These are phyloP conservation scores for Melanophora roralis DNA, from an alignment of 2,888 invertebrate genomes.

Conservation along the genomic window DNA sequence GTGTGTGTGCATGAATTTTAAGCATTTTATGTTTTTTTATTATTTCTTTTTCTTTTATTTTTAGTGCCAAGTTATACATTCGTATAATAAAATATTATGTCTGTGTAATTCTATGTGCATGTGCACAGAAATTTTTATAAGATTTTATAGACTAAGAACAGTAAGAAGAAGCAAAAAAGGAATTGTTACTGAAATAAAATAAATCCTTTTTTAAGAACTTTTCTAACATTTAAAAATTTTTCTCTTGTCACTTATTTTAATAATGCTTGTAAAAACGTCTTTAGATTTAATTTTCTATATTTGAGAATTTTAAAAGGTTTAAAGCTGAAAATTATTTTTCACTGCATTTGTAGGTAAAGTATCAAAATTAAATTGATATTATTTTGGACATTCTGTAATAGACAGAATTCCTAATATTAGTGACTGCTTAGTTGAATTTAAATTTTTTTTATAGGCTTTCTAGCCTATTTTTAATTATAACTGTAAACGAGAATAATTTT, in stretches of 20 bases:
- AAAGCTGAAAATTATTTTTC: too few species aligned
- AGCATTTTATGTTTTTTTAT: not conserved
- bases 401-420: too few species aligned
- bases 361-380: too few species aligned
- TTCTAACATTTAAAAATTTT: slow-evolving; percentile 34
- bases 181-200: slow-evolving; percentile 42
- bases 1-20: not conserved
- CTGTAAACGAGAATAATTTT: too few species aligned
- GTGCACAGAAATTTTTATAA: slow-evolving; percentile 37
- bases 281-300: slow-evolving; percentile 22
- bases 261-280: slow-evolving; percentile 9
- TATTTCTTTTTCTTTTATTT: not conserved
- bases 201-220: slow-evolving; percentile 54
- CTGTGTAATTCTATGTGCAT: slow-evolving; percentile 23
- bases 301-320: not conserved
- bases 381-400: too few species aligned
- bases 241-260: slow-evolving; percentile 31
- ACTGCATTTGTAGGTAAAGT: too few species aligned
- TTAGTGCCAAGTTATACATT: slow-evolving; percentile 17
- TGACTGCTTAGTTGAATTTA: too few species aligned
- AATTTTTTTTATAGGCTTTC: too few species aligned
- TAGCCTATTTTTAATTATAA: too few species aligned
- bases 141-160: slow-evolving; percentile 47
- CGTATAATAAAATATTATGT: slow-evolving; percentile 48
- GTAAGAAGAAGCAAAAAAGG: not conserved